phyloP scores from a whole-genome alignment of 1,140 invertebrate species.

The Drosophila orosa region DNA sequence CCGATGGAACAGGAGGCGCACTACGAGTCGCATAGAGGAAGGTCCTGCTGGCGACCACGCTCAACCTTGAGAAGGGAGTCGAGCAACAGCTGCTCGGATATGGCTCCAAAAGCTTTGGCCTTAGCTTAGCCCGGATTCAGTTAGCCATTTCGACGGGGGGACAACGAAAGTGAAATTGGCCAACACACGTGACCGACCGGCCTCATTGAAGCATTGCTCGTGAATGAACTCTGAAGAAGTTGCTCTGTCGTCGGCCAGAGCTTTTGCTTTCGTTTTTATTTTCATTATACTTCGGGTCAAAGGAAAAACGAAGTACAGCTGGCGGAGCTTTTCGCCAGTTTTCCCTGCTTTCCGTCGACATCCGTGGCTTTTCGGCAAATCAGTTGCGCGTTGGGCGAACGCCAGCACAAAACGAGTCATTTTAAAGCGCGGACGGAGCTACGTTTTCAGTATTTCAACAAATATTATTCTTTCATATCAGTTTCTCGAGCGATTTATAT shows the following conservation, averaged over 20 bases:
- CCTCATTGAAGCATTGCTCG: constrained; percentile 42
- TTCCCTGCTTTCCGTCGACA: constrained; percentile 13
- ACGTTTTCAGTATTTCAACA: constrained; percentile 10
- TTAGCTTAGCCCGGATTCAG: constrained; percentile 45
- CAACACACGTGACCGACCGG: constrained; percentile 58
- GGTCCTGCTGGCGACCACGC: constrained; percentile 8
- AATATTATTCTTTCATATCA: constrained; percentile 13
- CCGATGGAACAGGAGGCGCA: constrained; percentile 18
- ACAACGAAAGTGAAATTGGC: constrained; percentile 46
- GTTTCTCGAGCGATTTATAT: constrained; percentile 3
- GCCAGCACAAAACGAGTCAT: constrained; percentile 51
- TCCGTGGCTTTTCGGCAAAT: constrained; percentile 50
- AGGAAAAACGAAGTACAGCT: constrained; percentile 49
- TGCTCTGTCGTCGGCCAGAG: constrained; percentile 38
- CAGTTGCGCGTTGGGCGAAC: constrained; percentile 74
- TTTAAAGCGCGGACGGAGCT: constrained; percentile 40
- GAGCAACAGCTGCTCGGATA: constrained; percentile 45
- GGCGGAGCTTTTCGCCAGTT: constrained; percentile 49
- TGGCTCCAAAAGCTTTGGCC: constrained; percentile 34
- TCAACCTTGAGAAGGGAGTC: constrained; percentile 11
- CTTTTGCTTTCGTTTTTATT: constrained; percentile 58
- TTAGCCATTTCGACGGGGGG: constrained; percentile 1
- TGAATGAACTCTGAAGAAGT: constrained; percentile 56
- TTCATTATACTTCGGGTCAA: constrained; percentile 25
- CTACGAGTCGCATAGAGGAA: constrained; percentile 12